Conservation (phyloP, 2,888 invertebrate genomes). For the Aromia moschata region DNA sequence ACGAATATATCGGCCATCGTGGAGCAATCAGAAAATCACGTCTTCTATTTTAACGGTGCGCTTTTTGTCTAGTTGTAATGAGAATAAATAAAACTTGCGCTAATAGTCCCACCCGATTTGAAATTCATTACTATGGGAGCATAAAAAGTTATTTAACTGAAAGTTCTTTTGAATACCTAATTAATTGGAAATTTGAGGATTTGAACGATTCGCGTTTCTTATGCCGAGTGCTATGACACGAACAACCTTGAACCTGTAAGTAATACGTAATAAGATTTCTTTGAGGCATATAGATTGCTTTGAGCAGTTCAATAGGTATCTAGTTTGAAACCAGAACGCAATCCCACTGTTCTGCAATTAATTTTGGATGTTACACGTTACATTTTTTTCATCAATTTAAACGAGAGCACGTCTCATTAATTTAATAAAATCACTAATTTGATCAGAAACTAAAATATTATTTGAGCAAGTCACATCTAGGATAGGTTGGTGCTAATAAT, state of each 20-base stretch:
- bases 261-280: constrained; percentile 1
- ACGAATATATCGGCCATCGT: constrained; percentile 16
- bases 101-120: constrained; percentile 23
- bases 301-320: not conserved
- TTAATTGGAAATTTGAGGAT: constrained; percentile 19
- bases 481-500: no score
- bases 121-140: constrained; percentile 15
- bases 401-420: no score
- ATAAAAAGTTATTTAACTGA: constrained; percentile 26
- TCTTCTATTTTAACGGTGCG: constrained; percentile 15
- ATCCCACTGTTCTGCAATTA: no score
- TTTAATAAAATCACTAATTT: no score
- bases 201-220: constrained; percentile 4
- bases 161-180: constrained; percentile 21
- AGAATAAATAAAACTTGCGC: constrained; percentile 23
- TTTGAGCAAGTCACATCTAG: no score
- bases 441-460: no score
- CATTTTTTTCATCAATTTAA: no score
- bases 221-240: not conserved
- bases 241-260: constrained; percentile 4
- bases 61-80: constrained; percentile 23
- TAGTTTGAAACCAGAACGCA: no score
- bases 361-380: no score
- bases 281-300: not conserved
- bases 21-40: constrained; percentile 19